Evolutionary conservation across 2,888 invertebrate species (phyloP).

Genomic region (Platycheirus albimanus): DNA sequence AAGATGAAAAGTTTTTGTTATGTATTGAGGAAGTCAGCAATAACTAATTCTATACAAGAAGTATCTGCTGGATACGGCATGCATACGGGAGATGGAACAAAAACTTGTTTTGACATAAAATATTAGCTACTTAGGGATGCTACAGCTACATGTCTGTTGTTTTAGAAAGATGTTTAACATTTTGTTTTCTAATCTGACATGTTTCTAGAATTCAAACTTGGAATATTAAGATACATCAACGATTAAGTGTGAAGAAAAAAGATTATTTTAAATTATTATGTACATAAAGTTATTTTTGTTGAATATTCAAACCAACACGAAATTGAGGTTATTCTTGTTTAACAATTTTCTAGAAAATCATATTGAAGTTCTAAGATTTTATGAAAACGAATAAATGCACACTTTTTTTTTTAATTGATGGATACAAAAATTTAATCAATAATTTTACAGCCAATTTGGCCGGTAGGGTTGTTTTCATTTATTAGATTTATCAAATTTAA

Average conservation of each 20-base stretch:
- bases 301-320: no score
- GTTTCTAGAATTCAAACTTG: not conserved
- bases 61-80: not conserved
- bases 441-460: no score
- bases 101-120: conserved; percentile 55
- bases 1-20: conserved; percentile 40
- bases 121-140: conserved; percentile 32
- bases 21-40: conserved; percentile 43
- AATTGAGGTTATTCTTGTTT: no score
- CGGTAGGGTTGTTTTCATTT: no score
- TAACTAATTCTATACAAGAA: conserved; percentile 25
- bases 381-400: no score
- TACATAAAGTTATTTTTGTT: no score
- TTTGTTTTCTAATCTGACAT: conserved; percentile 13
- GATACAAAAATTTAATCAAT: no score
- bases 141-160: conserved; percentile 11
- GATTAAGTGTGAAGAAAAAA: not conserved
- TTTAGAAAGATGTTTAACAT: conserved; percentile 12
- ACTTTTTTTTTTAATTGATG: no score
- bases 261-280: not conserved
- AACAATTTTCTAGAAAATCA: no score
- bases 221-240: not conserved
- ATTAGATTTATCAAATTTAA: no score
- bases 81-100: not conserved
- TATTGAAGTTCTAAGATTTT: no score